Percentiles rank a stretch among this genome's conserved stretches.
Evolutionary conservation across 2,888 invertebrate genomes (phyloP).

Genomic region (Atethmia centrago): DNA sequence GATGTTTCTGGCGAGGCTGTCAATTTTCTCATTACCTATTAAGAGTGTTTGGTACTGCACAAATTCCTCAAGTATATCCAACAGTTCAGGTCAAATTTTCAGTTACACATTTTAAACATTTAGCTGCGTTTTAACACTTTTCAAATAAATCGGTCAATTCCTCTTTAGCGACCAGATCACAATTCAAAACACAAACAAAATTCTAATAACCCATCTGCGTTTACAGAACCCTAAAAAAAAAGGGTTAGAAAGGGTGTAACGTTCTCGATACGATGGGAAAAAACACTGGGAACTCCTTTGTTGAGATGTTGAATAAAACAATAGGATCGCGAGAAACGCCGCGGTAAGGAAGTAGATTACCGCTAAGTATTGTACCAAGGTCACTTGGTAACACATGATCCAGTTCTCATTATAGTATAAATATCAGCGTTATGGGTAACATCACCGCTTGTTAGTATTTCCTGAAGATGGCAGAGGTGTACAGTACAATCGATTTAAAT

Average conservation of each 20-base stretch:
- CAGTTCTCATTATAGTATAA: constrained; percentile 21
- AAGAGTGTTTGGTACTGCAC: neutral
- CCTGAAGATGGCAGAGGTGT: no score
- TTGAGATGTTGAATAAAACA: constrained; percentile 57
- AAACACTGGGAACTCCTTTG: constrained; percentile 49
- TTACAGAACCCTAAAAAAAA: constrained; percentile 48
- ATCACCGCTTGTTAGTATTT: no score
- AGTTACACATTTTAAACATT: neutral
- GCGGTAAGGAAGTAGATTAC: constrained; percentile 47
- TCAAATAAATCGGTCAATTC: neutral
- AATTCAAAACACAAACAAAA: constrained; percentile 8
- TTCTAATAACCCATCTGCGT: constrained; percentile 11
- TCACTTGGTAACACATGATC: constrained; percentile 22
- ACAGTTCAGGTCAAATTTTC: neutral
- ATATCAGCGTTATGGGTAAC: neutral
- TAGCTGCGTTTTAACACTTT: neutral
- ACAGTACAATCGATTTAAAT: no score
- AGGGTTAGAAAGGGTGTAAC: constrained; percentile 49
- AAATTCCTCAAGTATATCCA: neutral
- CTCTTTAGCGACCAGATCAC: neutral
- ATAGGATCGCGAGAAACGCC: constrained; percentile 54
- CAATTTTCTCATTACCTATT: no score
- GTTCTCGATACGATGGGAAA: constrained; percentile 51
- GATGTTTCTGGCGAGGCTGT: no score
- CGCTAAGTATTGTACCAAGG: constrained; percentile 59